Base-by-base conservation (phyloP, 2,797 vertebrate species). In the Helostoma temminkii region DNA sequence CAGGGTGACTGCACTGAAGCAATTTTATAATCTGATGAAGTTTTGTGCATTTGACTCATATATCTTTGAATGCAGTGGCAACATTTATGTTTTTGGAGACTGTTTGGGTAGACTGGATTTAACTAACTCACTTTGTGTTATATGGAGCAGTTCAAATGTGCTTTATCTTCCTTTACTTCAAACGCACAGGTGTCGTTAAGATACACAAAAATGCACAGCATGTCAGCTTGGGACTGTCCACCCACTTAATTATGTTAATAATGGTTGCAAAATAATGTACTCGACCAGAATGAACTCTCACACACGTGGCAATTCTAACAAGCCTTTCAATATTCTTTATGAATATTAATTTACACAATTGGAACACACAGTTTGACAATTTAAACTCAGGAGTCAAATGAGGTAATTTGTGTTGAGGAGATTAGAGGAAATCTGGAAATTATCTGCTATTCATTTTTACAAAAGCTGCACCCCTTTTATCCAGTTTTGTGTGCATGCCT, bases 391-490 rank as follows among this genome's bases (percentile, higher is more conserved):
- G 24, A 6, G 6, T 59, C 18, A 70, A 55, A 58, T 57, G 7
- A 58, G 25, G 22, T 52, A 21, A 21, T 66, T 67, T 16, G n/a
- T 50, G 24, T 56, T 64, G 12, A 22, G 36, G 11, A 28, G 48
- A 49, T 71, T 62, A 58, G 34, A 59, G 19, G 39, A 54, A n/a
- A 66, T 67, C 26, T 66, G 28, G 30, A 53, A 67, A 39, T 63
- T 50, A 70, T 70, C 11, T 58, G 78, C 74, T 65, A 70, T 74
- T 76, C 12, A 72, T 57, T 25, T 39, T 30, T 25, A 15, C 47
- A 39, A 59, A 63, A 76, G 56, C 48, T 60, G 18, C 28, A 57
- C 19, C 30, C n/a, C 46, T 48, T 68, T 19, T 15, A 56, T 46
- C 24, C 39, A 37, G 21, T 50, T 53, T 73, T 48, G 34, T n/a